phyloP scores from a whole-genome alignment of 2,113 vertebrate species.

The Astur gentilis region DNA sequence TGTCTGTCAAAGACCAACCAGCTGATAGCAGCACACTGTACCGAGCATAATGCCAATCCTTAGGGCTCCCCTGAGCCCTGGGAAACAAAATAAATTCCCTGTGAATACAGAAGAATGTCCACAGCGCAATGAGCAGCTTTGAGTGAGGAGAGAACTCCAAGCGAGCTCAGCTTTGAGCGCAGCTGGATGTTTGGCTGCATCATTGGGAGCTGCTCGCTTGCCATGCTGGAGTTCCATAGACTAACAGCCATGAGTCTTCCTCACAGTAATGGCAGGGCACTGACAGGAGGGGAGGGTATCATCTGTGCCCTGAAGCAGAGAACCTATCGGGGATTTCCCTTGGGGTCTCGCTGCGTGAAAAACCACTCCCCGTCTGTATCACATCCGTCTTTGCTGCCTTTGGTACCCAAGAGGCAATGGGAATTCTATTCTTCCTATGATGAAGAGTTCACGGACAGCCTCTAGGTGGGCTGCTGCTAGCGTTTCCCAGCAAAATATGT shows the following conservation, averaged over 20 bases:
- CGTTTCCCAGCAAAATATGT: background rate
- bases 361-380: background rate
- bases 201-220: rapidly evolving
- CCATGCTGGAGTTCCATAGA: background rate
- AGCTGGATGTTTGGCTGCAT: rapidly evolving
- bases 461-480: background rate
- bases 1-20: background rate
- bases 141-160: background rate
- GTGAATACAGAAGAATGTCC: background rate
- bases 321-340: background rate
- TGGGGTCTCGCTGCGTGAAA: background rate
- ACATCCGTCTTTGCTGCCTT: background rate
- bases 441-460: background rate
- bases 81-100: background rate
- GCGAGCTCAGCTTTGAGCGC: rapidly evolving
- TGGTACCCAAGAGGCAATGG: background rate
- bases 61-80: background rate
- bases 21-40: background rate
- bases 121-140: rapidly evolving
- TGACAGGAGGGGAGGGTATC: background rate
- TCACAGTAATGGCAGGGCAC: background rate
- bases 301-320: background rate
- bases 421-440: background rate
- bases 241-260: background rate
- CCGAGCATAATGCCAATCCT: background rate